phyloP scores from a whole-genome alignment of 2,797 vertebrate species.

The Echeneis naucrates region DNA sequence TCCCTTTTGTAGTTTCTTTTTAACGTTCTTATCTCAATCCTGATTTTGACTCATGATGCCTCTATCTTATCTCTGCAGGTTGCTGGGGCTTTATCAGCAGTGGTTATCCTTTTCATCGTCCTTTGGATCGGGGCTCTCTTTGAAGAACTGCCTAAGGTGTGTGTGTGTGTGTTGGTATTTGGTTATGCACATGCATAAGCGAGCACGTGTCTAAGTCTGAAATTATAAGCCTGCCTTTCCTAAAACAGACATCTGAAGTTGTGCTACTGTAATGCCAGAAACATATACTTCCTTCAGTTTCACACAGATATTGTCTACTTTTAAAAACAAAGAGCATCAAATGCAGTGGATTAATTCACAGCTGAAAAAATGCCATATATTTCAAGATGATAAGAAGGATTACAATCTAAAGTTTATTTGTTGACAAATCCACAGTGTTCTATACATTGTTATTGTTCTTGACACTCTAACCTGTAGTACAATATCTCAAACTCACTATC shows the following conservation, averaged over 20 bases:
- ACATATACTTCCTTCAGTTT: constrained; percentile 7
- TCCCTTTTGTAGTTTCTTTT: constrained; percentile 27
- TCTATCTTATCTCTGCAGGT: constrained; percentile 79
- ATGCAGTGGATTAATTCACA: not conserved
- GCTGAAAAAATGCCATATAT: not conserved
- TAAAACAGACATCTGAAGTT: constrained; percentile 6
- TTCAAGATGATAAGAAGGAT: not conserved
- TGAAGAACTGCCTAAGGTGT: constrained; percentile 90
- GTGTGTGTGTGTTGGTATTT: not conserved
- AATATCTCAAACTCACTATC: not conserved
- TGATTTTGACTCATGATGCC: constrained; percentile 33
- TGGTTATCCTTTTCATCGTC: constrained; percentile 92
- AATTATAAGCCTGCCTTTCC: not conserved
- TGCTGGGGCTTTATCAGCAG: constrained; percentile 88
- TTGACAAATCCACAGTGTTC: too few species aligned
- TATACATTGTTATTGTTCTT: too few species aligned
- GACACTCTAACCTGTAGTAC: not conserved
- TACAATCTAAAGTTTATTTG: not conserved
- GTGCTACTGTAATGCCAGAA: constrained; percentile 1
- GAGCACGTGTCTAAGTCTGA: constrained; percentile 1
- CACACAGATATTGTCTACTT: not conserved
- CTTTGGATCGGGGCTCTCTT: constrained; percentile 93
- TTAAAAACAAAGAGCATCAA: not conserved
- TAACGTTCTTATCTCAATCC: constrained; percentile 26
- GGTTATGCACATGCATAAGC: constrained; percentile 3